Percentiles rank a stretch among this genome's conserved stretches.
Evolutionary conservation across 2,797 vertebrate genomes (phyloP).

Genomic region (Neopelma chrysocephalum): DNA sequence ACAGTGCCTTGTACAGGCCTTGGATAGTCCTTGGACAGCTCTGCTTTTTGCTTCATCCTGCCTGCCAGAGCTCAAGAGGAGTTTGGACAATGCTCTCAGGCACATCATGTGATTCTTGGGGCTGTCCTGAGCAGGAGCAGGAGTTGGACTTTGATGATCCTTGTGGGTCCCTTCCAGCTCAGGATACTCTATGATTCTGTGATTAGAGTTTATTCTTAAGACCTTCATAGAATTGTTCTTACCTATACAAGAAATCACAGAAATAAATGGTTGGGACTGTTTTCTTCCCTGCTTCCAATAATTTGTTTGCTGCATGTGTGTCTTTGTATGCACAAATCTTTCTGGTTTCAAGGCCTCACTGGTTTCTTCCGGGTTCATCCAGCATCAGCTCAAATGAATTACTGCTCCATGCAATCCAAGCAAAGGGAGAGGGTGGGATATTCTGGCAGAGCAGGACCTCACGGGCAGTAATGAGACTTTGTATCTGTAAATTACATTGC

Average conservation of each 20-base stretch:
- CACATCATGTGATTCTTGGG: background rate
- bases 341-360: background rate
- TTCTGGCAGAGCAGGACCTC: slow-evolving; percentile 14
- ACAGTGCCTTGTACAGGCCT: background rate
- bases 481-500: slow-evolving; percentile 19
- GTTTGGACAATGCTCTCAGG: background rate
- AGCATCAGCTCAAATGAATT: background rate
- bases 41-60: background rate
- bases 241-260: background rate
- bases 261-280: background rate
- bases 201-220: background rate
- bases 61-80: background rate
- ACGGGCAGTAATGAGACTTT: background rate
- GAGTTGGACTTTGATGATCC: background rate
- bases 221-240: background rate
- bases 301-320: background rate
- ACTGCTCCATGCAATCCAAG: background rate
- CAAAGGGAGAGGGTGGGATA: background rate
- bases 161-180: background rate
- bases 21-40: background rate
- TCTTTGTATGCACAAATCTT: background rate
- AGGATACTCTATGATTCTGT: background rate
- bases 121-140: background rate
- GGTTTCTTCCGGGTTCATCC: background rate
- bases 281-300: background rate